Conservation (phyloP, 2,797 vertebrate species). For the Rousettus madagascariensis region DNA sequence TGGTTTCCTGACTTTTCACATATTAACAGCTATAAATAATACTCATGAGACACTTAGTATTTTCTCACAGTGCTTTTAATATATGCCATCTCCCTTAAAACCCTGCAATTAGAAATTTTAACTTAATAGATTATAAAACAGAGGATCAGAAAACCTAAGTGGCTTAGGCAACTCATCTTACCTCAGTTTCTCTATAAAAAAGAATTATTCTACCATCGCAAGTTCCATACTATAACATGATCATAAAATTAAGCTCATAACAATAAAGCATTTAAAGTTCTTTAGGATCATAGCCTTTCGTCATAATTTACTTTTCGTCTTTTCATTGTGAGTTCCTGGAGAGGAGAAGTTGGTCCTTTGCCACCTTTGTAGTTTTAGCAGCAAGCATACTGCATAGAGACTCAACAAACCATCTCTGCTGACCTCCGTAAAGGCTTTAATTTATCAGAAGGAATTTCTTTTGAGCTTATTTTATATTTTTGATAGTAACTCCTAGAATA, state of each 20-base stretch:
- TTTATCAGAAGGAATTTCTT: neutral
- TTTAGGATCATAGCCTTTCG: neutral
- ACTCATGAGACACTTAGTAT: neutral
- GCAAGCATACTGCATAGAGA: neutral
- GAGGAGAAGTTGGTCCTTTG: neutral
- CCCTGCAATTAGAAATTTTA: neutral
- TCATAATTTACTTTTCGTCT: neutral
- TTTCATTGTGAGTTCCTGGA: neutral
- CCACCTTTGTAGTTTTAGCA: neutral
- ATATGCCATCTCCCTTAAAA: neutral
- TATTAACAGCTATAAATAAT: neutral
- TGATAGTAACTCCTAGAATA: neutral
- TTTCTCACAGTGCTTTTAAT: slow-evolving; percentile 17
- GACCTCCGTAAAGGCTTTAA: neutral
- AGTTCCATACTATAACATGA: neutral
- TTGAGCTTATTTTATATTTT: neutral
- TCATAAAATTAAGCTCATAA: neutral
- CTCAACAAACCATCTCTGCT: neutral
- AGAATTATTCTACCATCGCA: neutral
- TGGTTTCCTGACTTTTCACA: neutral
- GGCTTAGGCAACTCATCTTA: neutral
- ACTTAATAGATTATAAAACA: slow-evolving; percentile 9
- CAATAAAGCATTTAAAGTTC: neutral
- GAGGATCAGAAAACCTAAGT: neutral
- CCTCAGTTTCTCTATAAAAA: slow-evolving; percentile 29